A percentile compares a stretch with the other conserved stretches of the same genome.
These are phyloP conservation scores for Tokudaia tokunoshimensis DNA, from an alignment of 2,797 vertebrate species.

Conservation along the genomic window DNA sequence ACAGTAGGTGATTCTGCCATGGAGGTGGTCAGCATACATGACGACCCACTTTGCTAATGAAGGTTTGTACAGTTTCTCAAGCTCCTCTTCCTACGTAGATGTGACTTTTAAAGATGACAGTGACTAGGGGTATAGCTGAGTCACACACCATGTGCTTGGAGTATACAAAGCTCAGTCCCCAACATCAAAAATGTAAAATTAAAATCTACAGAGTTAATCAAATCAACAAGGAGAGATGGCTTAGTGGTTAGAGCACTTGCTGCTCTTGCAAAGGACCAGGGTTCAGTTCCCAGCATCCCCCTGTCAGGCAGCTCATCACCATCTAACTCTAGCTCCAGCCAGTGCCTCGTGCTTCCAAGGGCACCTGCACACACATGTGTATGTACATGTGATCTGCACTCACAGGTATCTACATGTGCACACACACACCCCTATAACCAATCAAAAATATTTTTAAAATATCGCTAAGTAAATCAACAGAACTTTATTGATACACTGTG, in stretches of 20 bases:
- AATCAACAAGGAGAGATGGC: neutral
- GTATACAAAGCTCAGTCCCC: neutral
- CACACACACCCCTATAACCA: neutral
- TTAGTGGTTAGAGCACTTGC: neutral
- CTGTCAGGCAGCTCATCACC: neutral
- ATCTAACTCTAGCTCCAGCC: neutral
- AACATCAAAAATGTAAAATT: neutral
- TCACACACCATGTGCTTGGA: neutral
- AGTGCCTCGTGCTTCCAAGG: neutral
- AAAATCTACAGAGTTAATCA: neutral
- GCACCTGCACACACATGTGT: neutral
- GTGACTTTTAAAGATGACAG: neutral
- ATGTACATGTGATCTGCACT: neutral
- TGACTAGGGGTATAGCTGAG: neutral
- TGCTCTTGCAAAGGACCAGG: neutral
- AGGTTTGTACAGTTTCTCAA: neutral
- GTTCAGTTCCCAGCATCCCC: neutral
- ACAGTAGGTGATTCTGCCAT: neutral
- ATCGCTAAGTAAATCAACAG: neutral
- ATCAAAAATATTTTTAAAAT: neutral
- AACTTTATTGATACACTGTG: neutral
- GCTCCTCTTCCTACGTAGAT: neutral
- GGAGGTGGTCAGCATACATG: accelerated
- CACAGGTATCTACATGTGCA: neutral
- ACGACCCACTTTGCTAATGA: neutral